Conservation (phyloP, 2,888 invertebrate species). For the Seira ritae region DNA sequence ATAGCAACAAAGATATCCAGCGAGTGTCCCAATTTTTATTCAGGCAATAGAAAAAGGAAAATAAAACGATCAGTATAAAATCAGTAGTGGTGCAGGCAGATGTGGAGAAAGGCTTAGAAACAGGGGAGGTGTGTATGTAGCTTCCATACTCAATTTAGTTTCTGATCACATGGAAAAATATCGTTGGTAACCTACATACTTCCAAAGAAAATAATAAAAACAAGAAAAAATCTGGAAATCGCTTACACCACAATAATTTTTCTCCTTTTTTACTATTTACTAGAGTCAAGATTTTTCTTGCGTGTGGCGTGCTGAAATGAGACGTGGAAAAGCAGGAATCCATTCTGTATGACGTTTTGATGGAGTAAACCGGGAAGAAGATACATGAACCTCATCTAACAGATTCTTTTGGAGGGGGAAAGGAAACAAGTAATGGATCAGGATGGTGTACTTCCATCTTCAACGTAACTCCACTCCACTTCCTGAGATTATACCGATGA, state of each 20-base stretch:
- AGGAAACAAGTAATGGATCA: constrained; percentile 11
- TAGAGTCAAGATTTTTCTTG: background rate
- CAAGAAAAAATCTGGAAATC: background rate
- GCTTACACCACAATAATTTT: constrained; percentile 7
- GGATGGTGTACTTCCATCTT: background rate
- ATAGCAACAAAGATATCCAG: too few species aligned
- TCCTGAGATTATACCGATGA: background rate
- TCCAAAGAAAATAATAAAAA: background rate
- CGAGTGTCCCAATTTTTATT: too few species aligned
- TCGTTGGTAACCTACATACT: background rate
- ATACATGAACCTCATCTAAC: background rate
- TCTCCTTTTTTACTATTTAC: background rate
- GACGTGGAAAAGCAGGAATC: background rate
- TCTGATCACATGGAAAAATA: background rate
- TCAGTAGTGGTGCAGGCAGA: too few species aligned
- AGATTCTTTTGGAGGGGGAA: background rate
- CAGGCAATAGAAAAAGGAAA: background rate
- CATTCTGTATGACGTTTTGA: constrained; percentile 6
- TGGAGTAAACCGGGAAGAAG: background rate
- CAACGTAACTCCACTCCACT: background rate
- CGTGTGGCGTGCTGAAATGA: background rate
- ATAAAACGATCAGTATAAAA: background rate
- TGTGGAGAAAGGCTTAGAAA: background rate
- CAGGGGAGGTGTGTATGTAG: background rate
- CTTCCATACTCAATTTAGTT: background rate